Evolutionary conservation across 2,113 vertebrate genomes (phyloP).

Genomic region (Castor canadensis): DNA sequence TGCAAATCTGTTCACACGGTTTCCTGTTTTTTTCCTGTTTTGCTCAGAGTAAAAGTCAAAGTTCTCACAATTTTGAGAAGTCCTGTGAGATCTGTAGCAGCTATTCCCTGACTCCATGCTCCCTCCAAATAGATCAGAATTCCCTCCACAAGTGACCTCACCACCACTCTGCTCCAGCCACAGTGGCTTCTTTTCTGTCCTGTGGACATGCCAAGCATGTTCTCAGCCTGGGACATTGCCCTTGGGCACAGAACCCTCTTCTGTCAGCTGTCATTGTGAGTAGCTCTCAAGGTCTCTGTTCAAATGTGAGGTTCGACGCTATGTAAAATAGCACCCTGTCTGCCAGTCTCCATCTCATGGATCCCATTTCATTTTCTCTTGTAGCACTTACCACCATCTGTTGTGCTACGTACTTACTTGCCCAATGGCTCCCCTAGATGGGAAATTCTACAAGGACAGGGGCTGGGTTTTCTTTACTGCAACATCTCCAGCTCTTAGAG

Average conservation of each 20-base stretch:
- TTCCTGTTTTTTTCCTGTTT: not conserved
- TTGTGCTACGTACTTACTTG: not conserved
- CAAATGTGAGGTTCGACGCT: not conserved
- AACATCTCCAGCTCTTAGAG: not conserved
- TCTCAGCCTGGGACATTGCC: not conserved
- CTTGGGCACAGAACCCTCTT: not conserved
- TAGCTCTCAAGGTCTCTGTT: not conserved
- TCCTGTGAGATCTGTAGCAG: too few relatives aligned
- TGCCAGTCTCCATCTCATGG: not conserved
- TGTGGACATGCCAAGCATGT: not conserved
- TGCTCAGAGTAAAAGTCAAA: not conserved
- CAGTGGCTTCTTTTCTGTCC: not conserved
- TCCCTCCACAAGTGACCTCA: not conserved
- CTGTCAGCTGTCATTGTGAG: not conserved
- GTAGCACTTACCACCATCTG: not conserved
- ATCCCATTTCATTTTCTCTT: not conserved
- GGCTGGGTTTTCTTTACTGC: not conserved
- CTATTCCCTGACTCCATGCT: rapidly evolving
- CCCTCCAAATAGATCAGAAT: rapidly evolving
- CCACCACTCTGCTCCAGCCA: not conserved
- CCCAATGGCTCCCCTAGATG: not conserved
- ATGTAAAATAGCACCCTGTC: not conserved
- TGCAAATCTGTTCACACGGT: not conserved
- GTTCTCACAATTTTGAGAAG: not conserved
- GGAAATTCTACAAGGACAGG: not conserved